A percentile compares a stretch with the other conserved stretches of the same genome.
Evolutionary conservation across 1,140 invertebrate genomes (phyloP).

Genomic region (Antheraea mylitta): DNA sequence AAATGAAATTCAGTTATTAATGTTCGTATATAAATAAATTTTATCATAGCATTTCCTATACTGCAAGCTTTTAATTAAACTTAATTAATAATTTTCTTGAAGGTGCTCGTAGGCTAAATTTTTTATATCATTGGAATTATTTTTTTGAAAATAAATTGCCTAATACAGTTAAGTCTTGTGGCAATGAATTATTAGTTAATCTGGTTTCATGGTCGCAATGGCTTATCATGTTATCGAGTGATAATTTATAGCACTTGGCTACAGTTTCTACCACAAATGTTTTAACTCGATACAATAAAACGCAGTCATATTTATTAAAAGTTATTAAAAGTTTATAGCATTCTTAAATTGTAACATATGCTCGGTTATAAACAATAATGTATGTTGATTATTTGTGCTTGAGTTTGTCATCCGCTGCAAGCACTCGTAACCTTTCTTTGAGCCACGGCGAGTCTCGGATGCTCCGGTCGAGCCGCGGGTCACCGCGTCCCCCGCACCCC

Average conservation of each 20-base stretch:
- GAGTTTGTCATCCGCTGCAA: conserved; percentile 25
- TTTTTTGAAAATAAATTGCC: too few relatives aligned
- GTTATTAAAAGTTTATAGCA: too few relatives aligned
- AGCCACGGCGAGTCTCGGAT: conserved; percentile 51
- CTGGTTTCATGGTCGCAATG: neutral
- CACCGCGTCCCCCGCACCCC: conserved; percentile 9
- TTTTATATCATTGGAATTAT: too few relatives aligned
- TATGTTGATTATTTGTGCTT: conserved; percentile 16
- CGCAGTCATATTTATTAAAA: neutral
- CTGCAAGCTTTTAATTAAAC: too few relatives aligned
- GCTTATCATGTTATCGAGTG: neutral
- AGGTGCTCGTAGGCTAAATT: too few relatives aligned
- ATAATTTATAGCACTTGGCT: neutral
- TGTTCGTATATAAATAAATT: too few relatives aligned
- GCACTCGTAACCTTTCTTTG: conserved; percentile 29
- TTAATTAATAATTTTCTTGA: too few relatives aligned
- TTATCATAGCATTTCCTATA: too few relatives aligned
- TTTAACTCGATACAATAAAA: neutral
- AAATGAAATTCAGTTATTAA: too few relatives aligned
- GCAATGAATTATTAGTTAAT: neutral
- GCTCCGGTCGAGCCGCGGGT: conserved; percentile 34
- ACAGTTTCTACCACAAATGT: neutral
- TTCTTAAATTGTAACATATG: too few relatives aligned
- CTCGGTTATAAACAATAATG: neutral
- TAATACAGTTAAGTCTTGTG: neutral